Conservation (phyloP, 2,113 vertebrate genomes). For the Passer montanus region DNA sequence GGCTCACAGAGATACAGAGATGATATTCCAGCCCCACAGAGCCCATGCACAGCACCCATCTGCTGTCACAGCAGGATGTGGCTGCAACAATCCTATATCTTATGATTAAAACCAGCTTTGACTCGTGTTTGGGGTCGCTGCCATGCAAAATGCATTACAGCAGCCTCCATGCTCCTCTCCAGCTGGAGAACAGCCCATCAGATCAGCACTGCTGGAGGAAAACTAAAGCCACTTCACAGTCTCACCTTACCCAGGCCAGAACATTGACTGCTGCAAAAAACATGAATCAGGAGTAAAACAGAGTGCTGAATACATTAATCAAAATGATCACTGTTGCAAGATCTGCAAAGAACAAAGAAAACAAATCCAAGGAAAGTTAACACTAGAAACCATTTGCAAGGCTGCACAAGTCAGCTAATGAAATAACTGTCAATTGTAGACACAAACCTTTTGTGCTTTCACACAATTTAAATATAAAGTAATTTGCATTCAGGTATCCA, state of each 20-base stretch:
- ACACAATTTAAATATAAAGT: constrained; percentile 55
- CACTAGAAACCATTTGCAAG: constrained; percentile 43
- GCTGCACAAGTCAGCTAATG: constrained; percentile 49
- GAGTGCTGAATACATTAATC: neutral
- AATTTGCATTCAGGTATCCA: constrained; percentile 57
- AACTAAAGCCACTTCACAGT: neutral
- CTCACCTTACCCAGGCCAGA: constrained; percentile 17
- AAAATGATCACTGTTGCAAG: constrained; percentile 13
- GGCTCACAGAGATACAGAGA: neutral
- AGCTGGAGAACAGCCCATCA: constrained; percentile 38
- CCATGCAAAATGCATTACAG: constrained; percentile 10
- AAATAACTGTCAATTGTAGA: constrained; percentile 54
- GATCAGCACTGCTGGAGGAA: neutral
- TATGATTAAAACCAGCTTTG: neutral
- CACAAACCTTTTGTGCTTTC: constrained; percentile 46
- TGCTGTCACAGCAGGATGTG: neutral
- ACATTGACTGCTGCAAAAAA: constrained; percentile 33
- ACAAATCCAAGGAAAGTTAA: constrained; percentile 58
- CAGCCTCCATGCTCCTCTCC: neutral
- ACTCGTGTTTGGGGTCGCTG: neutral
- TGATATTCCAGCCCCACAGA: neutral
- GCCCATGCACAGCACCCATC: neutral
- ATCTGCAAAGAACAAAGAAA: constrained; percentile 63
- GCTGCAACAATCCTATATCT: neutral
- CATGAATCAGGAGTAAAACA: constrained; percentile 17